Conservation (phyloP, 1,140 invertebrate genomes). For the Mercenaria mercenaria region DNA sequence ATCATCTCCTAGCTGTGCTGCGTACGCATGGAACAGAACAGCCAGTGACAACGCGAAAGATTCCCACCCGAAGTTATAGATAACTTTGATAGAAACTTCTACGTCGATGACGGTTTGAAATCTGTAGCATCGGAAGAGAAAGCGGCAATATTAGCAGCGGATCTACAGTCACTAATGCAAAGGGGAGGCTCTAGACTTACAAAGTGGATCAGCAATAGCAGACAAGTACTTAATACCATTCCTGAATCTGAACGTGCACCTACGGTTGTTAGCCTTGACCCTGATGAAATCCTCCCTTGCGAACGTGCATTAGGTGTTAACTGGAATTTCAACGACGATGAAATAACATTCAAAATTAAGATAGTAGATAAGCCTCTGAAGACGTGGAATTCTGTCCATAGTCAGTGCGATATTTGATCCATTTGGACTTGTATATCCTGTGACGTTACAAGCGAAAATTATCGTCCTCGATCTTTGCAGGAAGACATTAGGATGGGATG, state of each 20-base stretch:
- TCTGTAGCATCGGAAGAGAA: neutral
- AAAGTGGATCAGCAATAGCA: too few relatives aligned
- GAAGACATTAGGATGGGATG: conserved; percentile 29
- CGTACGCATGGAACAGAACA: conserved; percentile 18
- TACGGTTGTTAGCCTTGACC: too few relatives aligned
- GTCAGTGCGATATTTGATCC: too few relatives aligned
- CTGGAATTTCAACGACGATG: conserved; percentile 28
- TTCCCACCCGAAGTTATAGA: neutral
- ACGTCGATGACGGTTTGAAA: too few relatives aligned
- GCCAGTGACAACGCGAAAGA: conserved; percentile 12
- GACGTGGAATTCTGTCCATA: conserved; percentile 23
- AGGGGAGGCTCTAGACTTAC: conserved; percentile 60
- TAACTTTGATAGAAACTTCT: conserved; percentile 47
- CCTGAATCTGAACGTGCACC: too few relatives aligned
- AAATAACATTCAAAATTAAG: too few relatives aligned
- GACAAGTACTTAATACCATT: conserved; percentile 12
- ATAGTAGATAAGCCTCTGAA: too few relatives aligned
- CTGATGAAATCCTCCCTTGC: too few relatives aligned
- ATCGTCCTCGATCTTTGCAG: neutral
- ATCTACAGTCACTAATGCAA: neutral
- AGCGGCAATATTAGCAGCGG: neutral
- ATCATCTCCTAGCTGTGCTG: too few relatives aligned
- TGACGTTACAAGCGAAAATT: neutral
- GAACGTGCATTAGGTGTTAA: neutral
- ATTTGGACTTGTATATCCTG: conserved; percentile 12